Conservation (phyloP, 2,888 invertebrate genomes). For the Hybos culiciformis region DNA sequence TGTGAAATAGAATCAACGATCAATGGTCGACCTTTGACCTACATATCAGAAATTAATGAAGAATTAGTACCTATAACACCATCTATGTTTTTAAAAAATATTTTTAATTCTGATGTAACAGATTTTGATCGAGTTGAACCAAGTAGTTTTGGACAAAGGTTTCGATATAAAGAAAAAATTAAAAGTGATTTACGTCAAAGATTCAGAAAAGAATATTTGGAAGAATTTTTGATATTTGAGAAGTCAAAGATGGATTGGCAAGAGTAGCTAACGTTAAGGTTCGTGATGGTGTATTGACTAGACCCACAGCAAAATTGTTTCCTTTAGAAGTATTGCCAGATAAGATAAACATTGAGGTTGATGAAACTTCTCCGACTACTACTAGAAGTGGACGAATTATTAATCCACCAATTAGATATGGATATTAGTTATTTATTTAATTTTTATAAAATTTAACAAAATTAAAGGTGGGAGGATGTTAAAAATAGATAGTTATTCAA, state of each 20-base stretch:
- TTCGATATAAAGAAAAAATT: slow-evolving; percentile 6
- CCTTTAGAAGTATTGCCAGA: no score
- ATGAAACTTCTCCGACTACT: no score
- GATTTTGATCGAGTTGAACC: slow-evolving; percentile 12
- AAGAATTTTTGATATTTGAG: background rate
- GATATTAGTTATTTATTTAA: no score
- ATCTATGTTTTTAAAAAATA: slow-evolving; percentile 20
- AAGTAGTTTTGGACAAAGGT: slow-evolving; percentile 2
- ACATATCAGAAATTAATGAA: slow-evolving; percentile 15
- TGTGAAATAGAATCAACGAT: slow-evolving; percentile 21
- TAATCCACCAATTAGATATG: no score
- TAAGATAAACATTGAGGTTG: no score
- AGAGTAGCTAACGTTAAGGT: background rate
- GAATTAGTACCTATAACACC: slow-evolving; percentile 18
- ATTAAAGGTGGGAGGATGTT: no score
- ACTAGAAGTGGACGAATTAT: no score
- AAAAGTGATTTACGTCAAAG: slow-evolving; percentile 4
- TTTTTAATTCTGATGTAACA: slow-evolving; percentile 12
- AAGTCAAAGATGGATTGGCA: background rate
- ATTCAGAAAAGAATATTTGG: slow-evolving; percentile 13
- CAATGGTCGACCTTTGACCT: slow-evolving; percentile 27
- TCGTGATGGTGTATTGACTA: background rate
- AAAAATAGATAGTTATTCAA: no score
- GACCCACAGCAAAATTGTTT: background rate
- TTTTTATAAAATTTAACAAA: no score